Evolutionary conservation across 2,113 vertebrate genomes (phyloP).

Genomic region (Cacatua alba): DNA sequence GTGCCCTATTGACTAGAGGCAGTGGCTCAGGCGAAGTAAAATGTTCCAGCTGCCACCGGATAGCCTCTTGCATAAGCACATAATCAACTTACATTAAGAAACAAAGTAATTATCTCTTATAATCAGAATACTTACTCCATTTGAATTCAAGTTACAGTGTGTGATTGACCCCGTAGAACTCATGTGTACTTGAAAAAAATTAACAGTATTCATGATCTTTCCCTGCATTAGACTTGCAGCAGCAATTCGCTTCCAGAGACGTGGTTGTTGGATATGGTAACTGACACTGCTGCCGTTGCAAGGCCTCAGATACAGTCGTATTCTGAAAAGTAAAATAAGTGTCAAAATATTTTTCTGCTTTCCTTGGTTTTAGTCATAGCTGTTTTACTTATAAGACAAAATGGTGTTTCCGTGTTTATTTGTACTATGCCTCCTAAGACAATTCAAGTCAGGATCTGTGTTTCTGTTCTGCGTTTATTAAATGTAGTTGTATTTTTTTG

Average conservation of each 20-base stretch:
- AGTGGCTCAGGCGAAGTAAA: background rate
- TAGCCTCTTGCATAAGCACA: slow-evolving; percentile 26
- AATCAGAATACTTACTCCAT: background rate
- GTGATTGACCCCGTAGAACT: background rate
- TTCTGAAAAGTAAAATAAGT: background rate
- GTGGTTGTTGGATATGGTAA: background rate
- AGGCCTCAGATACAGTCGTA: background rate
- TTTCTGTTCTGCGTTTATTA: background rate
- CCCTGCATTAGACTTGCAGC: background rate
- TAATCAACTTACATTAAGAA: slow-evolving; percentile 53
- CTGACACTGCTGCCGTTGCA: background rate
- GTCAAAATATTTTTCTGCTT: background rate
- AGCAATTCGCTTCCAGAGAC: background rate
- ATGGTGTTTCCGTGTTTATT: background rate
- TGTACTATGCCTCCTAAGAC: background rate
- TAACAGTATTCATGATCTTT: background rate
- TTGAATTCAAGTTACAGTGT: background rate
- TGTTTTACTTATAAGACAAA: background rate
- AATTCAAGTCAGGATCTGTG: background rate
- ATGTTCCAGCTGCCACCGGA: background rate
- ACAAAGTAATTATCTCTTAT: background rate
- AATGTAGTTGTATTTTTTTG: background rate
- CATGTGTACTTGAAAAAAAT: background rate
- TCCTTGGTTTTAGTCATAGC: background rate
- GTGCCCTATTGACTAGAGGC: background rate